Evolutionary conservation across 2,113 vertebrate genomes (phyloP).

Genomic region (Scomber scombrus): DNA sequence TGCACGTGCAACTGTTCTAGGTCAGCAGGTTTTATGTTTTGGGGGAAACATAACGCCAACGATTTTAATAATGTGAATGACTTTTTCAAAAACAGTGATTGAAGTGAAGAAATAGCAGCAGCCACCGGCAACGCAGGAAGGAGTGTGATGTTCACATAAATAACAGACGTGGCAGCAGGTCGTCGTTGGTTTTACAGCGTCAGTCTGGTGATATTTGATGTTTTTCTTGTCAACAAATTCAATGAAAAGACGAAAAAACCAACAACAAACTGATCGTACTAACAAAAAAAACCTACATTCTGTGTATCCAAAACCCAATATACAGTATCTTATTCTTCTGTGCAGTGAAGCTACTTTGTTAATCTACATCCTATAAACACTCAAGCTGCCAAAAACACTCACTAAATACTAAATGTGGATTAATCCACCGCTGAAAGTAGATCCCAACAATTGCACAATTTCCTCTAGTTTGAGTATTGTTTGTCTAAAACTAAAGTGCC

Average conservation of each 20-base stretch:
- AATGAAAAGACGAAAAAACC: background rate
- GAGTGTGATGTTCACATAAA: background rate
- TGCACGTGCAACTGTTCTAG: constrained; percentile 17
- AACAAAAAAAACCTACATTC: background rate
- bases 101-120: background rate
- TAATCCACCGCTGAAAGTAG: no score
- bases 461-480: no score
- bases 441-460: no score
- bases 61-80: background rate
- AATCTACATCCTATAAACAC: no score
- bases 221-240: constrained; percentile 9
- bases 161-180: background rate
- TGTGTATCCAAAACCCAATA: no score
- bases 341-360: no score
- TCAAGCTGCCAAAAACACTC: no score
- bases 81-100: background rate
- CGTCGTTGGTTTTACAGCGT: background rate
- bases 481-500: no score
- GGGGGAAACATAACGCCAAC: constrained; percentile 26
- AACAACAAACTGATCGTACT: background rate
- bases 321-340: no score
- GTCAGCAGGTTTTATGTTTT: constrained; percentile 5
- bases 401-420: no score
- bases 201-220: background rate
- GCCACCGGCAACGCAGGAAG: background rate